Evolutionary conservation across 2,888 invertebrate species (phyloP), one percentile per base, ranked within the genome.

Genomic region (Ametastegia equiseti): DNA sequence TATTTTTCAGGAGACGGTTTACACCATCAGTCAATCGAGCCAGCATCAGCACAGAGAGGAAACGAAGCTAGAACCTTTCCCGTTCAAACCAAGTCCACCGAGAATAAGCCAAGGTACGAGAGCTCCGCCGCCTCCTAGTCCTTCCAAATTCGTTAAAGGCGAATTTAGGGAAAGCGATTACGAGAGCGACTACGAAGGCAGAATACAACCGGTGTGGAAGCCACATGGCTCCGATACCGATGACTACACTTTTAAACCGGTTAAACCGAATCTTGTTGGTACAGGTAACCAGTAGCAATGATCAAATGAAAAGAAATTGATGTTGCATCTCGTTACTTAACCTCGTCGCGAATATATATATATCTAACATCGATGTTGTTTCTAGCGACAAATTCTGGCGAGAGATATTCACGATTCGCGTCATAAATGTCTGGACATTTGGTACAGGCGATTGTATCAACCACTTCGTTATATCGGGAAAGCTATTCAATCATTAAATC

Each of bases 141-240:
- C 95, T 80, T 94, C 94, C 33, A 95, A 94, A 91, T 96, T 95
- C 89, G 91, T 94, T 27, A 94, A 94, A 90, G 93, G 94, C 84
- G 95, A 95, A 91, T 94, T 94, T 89, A 92, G 93, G 78, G 95
- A 94, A 89, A 95, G 95, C 87, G 96, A 96, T 88, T 95, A 95
- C 88, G 95, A 95, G 91, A 96, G 95, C 87, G 95, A 96, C 88
- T 94, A 95, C 83, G 95, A 95, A 82, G 93, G 94, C 81, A 93
- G 94, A 84, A 94, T 95, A 87, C 93, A 94, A 81, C 93, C 95
- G 1, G 92, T 94, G 11, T 95, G 95, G 94, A 93, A 93, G 57
- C 93, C 94, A 36, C 91, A 90, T 79, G 93, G 93, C 82, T 92
- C 93, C 15, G 93, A 93, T 83, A 91, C 92, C 2, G 94, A 94